phyloP scores from a whole-genome alignment of 1,140 invertebrate genomes.

The Tetragnatha versicolor region DNA sequence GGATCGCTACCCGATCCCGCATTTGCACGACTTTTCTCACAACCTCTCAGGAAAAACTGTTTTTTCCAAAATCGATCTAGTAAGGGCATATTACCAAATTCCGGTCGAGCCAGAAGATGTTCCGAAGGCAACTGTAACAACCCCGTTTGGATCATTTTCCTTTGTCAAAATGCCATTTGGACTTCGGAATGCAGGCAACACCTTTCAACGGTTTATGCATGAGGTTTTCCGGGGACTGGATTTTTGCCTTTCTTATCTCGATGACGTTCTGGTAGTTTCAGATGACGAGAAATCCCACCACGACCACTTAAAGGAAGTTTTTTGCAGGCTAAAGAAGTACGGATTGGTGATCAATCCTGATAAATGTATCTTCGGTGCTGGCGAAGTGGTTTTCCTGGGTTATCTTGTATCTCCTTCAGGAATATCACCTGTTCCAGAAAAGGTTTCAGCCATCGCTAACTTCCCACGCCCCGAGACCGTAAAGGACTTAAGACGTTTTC shows the following conservation, averaged over 20 bases:
- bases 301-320: slow-evolving; percentile 53
- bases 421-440: slow-evolving; percentile 55
- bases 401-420: slow-evolving; percentile 57
- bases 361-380: background rate
- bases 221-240: slow-evolving; percentile 32
- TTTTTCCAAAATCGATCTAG: background rate
- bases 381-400: background rate
- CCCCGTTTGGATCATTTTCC: slow-evolving; percentile 39
- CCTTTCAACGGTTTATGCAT: slow-evolving; percentile 51
- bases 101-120: background rate
- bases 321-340: slow-evolving; percentile 57
- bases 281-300: background rate
- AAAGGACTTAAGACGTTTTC: slow-evolving; percentile 61
- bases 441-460: slow-evolving; percentile 62
- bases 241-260: slow-evolving; percentile 24
- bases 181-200: slow-evolving; percentile 60
- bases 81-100: background rate
- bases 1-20: slow-evolving; percentile 64
- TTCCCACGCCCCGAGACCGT: slow-evolving; percentile 61
- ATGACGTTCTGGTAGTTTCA: slow-evolving; percentile 36
- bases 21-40: slow-evolving; percentile 43
- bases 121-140: slow-evolving; percentile 57
- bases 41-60: background rate
- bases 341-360: slow-evolving; percentile 59
- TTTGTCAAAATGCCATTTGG: too few species aligned